phyloP scores from a whole-genome alignment of 2,113 vertebrate species.

The human (Homo sapiens) region GRCh38 chr1:244286501-244287000 shows the following conservation, averaged over 20 bases:
- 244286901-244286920: too few relatives aligned
- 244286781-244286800: neutral
- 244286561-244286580: neutral
- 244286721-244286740: neutral
- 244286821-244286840: neutral
- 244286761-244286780: neutral
- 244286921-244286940: too few relatives aligned
- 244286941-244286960: too few relatives aligned
- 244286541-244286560: neutral
- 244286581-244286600: neutral
- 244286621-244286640: rapidly evolving
- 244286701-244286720: neutral
- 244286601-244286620: neutral
- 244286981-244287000: too few relatives aligned
- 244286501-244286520: neutral
- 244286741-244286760: neutral
- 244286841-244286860: too few relatives aligned
- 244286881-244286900: too few relatives aligned
- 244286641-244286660: neutral
- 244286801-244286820: neutral
- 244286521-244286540: neutral
- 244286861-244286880: too few relatives aligned
- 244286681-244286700: neutral
- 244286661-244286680: neutral
- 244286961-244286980: too few relatives aligned